Conservation (phyloP, 2,797 vertebrate species). For the Siniperca obscura region DNA sequence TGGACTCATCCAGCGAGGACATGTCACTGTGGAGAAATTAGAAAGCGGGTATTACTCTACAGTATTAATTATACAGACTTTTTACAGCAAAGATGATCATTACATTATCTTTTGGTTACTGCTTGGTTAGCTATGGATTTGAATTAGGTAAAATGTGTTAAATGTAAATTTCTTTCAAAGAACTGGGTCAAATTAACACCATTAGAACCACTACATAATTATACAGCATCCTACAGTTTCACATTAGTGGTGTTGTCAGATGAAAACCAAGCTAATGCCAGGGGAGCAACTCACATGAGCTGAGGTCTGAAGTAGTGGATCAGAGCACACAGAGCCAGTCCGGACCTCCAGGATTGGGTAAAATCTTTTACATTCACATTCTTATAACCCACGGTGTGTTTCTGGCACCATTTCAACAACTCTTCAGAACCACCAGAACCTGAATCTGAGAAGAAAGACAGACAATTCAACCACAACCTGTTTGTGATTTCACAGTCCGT, state of each 20-base stretch:
- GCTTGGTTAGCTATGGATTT: neutral
- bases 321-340: conserved; percentile 91
- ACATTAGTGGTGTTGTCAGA: neutral
- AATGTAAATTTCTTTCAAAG: conserved; percentile 9
- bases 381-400: conserved; percentile 85
- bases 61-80: neutral
- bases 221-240: neutral
- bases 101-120: neutral
- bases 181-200: conserved; percentile 8
- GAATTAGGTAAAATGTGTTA: neutral
- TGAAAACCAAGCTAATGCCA: neutral
- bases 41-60: conserved; percentile 1
- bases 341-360: conserved; percentile 90
- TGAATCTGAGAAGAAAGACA: conserved; percentile 65
- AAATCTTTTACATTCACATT: conserved; percentile 87
- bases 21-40: conserved; percentile 84
- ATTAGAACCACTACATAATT: conserved; percentile 8
- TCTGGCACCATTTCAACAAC: conserved; percentile 92
- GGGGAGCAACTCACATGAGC: conserved; percentile 88
- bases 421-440: conserved; percentile 83
- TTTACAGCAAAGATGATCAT: neutral
- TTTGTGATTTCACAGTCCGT: neutral
- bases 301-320: conserved; percentile 89
- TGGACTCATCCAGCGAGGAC: conserved; percentile 78
- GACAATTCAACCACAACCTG: neutral